phyloP scores from a whole-genome alignment of 1,140 invertebrate genomes.

The Polyergus mexicanus region DNA sequence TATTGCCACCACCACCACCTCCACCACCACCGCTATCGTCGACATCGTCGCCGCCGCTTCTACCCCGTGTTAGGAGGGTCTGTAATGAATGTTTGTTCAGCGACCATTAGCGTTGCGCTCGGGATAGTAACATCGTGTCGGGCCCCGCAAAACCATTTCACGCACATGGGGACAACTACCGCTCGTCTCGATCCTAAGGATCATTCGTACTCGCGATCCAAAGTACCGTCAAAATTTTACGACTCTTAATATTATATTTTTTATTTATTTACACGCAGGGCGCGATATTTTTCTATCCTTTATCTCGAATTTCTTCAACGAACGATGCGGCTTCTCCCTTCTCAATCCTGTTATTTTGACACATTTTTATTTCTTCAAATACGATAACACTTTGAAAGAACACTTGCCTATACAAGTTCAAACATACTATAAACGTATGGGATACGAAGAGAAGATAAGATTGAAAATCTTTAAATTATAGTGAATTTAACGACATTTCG shows the following conservation, averaged over 20 bases:
- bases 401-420: background rate
- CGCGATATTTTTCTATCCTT: background rate
- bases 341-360: background rate
- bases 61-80: constrained; percentile 58
- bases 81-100: constrained; percentile 86
- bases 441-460: background rate
- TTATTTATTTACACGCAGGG: background rate
- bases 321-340: background rate
- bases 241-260: background rate
- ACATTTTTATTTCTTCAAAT: background rate
- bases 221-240: constrained; percentile 12
- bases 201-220: background rate
- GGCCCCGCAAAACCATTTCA: constrained; percentile 82
- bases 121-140: constrained; percentile 69
- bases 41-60: constrained; percentile 49
- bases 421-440: background rate
- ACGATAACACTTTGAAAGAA: background rate
- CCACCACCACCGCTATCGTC: constrained; percentile 42
- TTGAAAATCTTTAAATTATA: background rate
- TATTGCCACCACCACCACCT: constrained; percentile 77
- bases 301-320: background rate
- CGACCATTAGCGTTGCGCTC: constrained; percentile 84
- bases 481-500: background rate
- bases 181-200: constrained; percentile 27
- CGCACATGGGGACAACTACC: constrained; percentile 80